Evolutionary conservation across 2,113 vertebrate species (phyloP).

Genomic region (Callipepla californica): DNA sequence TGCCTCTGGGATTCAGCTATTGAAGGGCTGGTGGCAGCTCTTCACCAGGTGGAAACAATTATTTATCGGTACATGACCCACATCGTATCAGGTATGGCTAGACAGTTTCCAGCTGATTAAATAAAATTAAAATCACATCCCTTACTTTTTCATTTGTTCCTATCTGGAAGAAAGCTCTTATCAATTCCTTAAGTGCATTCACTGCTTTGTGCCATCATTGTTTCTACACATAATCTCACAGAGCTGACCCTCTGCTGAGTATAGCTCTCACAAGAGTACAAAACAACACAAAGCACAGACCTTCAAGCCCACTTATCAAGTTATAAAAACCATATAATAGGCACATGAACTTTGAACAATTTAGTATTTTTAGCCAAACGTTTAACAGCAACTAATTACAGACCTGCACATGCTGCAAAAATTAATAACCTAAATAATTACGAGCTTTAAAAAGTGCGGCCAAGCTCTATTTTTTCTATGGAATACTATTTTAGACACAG

Average conservation of each 20-base stretch:
- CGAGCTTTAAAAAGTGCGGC: background rate
- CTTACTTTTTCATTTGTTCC: background rate
- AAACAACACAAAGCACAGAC: background rate
- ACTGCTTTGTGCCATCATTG: background rate
- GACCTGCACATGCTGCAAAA: background rate
- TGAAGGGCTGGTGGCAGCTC: background rate
- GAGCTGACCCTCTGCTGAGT: too few species aligned
- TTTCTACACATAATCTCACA: background rate
- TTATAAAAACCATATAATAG: background rate
- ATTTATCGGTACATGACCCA: background rate
- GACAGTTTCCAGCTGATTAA: background rate
- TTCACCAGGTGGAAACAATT: background rate
- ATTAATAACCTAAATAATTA: background rate
- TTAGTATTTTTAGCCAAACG: background rate
- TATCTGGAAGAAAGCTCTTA: background rate
- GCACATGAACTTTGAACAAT: background rate
- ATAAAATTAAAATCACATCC: background rate
- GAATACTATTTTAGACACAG: fast-evolving
- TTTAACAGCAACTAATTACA: background rate
- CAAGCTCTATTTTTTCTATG: background rate
- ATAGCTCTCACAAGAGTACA: background rate
- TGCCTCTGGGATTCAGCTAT: background rate
- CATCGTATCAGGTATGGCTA: background rate
- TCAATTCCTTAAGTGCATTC: background rate
- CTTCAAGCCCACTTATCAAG: background rate